Percentiles rank a stretch among this genome's conserved stretches.
Evolutionary conservation across 2,113 vertebrate genomes (phyloP).

Genomic region (Cryptotis parvus): DNA sequence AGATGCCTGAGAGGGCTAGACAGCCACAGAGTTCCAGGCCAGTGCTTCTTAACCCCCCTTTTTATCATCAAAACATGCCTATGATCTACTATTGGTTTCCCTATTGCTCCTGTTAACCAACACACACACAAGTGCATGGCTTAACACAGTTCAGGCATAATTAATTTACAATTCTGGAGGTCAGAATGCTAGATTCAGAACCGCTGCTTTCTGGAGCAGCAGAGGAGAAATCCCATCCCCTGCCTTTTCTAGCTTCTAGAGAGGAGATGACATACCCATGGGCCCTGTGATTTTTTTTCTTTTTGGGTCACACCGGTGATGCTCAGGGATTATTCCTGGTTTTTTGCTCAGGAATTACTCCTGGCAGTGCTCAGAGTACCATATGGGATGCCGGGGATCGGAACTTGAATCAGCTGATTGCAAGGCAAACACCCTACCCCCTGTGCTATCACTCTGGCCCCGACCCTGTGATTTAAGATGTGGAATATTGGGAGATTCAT

Average conservation of each 20-base stretch:
- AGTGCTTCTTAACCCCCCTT: background rate
- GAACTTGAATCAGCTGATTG: too few species aligned
- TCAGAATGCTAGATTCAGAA: background rate
- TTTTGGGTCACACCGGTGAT: too few species aligned
- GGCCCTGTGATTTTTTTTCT: background rate
- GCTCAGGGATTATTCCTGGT: too few species aligned
- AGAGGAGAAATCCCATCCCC: background rate
- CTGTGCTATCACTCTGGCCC: too few species aligned
- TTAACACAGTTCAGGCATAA: background rate
- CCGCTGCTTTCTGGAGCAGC: background rate
- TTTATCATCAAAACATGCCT: background rate
- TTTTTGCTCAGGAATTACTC: too few species aligned
- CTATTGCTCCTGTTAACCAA: background rate
- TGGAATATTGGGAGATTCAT: too few species aligned
- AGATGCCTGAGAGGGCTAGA: background rate
- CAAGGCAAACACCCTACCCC: too few species aligned
- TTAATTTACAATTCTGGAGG: background rate
- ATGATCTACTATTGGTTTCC: background rate
- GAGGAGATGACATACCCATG: background rate
- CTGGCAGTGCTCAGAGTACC: too few species aligned
- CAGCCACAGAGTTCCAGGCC: background rate
- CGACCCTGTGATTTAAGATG: too few species aligned
- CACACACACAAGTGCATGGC: background rate
- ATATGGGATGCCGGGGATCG: too few species aligned
- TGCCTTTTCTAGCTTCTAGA: background rate